Evolutionary conservation across 92 coral and sea anemone species (phyloP), one percentile per base, ranked within the genome.

Genomic region (Epizoanthus fatuus): DNA sequence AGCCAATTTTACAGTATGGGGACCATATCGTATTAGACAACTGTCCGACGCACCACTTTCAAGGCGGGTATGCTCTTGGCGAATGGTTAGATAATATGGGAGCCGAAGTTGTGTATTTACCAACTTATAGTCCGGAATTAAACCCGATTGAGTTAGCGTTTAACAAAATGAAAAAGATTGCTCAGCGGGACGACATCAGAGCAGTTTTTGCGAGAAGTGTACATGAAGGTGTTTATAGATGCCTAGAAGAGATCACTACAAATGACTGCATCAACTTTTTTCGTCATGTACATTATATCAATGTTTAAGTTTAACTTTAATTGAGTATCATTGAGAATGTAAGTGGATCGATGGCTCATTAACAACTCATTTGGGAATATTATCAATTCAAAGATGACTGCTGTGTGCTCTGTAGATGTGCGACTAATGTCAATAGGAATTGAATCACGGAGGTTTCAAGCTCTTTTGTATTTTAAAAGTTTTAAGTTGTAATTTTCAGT

Each of bases 1-100:
- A 35, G 55, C 81, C 87, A n/a, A 72, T 84, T 74, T 37, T 84
- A 58, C 69, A 84, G 67, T 84, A 82, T 74, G 81, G 81, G 54
- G 87, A 84, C 55, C 32, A 52, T 66, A 56, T 84, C 14, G 56
- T 84, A 17, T 19, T 84, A 35, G 87, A 84, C 87, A 84, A 84
- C 40, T 49, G 81, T 71, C 56, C 87, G 15, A 71, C 81, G 10
- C 87, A 84, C 56, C 87, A 72, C 56, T 70, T 16, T 63, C 25
- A 37, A 12, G 91, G 83, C 2, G 94, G 91, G 22, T 90, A 79
- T 72, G 65, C 56, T 4, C 39, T 58, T 5, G 87, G 63, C 42
- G 87, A 84, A 69, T 69, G 56, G 87, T 52, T 84, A 29, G 87
- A 84, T 56, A 58, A 71, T 12, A 9, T 53, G 14, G 87, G 72